Conservation (phyloP, 1,140 invertebrate genomes). For the Amyelois transitella region DNA sequence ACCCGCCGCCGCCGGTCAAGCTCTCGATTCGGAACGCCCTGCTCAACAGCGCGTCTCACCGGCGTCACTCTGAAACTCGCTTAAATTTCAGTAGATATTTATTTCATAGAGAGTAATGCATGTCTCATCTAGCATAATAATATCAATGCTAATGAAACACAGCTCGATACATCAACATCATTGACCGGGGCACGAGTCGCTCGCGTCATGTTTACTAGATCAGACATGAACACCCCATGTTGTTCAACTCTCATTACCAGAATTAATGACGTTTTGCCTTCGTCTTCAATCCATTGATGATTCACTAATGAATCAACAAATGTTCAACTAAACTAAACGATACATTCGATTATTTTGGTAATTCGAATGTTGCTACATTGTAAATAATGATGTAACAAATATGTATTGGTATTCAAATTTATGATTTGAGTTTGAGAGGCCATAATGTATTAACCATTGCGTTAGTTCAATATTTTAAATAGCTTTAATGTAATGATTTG, state of each 20-base stretch:
- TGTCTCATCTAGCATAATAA: slow-evolving; percentile 9
- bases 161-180: slow-evolving; percentile 57
- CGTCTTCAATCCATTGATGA: neutral
- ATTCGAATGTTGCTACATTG: neutral
- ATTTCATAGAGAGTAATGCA: too few relatives aligned
- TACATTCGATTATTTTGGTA: neutral
- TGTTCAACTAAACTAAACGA: neutral
- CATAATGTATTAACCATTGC: too few relatives aligned
- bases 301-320: neutral
- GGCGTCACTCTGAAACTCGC: too few relatives aligned
- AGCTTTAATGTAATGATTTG: too few relatives aligned
- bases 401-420: too few relatives aligned
- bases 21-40: too few relatives aligned
- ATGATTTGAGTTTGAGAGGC: too few relatives aligned
- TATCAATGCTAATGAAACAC: slow-evolving; percentile 28
- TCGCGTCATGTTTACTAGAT: slow-evolving; percentile 48
- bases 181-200: slow-evolving; percentile 43
- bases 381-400: neutral
- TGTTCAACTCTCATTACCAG: slow-evolving; percentile 39
- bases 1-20: too few relatives aligned
- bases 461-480: too few relatives aligned
- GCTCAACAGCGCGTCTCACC: too few relatives aligned
- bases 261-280: slow-evolving; percentile 38
- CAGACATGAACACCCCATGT: slow-evolving; percentile 40
- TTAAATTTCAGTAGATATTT: too few relatives aligned